Evolutionary conservation across 2,888 invertebrate species (phyloP), one percentile per base, ranked within the genome.

Genomic region (Nephrocerus scutellatus): DNA sequence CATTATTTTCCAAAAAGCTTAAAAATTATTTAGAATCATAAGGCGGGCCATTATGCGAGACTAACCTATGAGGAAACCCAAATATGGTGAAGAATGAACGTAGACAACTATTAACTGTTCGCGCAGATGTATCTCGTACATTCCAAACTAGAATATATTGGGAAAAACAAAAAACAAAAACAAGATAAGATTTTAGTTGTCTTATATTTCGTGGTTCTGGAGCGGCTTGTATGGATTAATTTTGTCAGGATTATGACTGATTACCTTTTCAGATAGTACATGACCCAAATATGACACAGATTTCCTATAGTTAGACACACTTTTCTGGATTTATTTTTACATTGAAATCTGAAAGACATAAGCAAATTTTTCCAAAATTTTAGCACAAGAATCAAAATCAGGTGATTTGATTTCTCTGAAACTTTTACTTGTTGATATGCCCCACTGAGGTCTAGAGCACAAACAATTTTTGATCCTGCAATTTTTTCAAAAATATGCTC

Each of bases 251-350:
- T 36, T 39, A 12, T 47, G 44, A 9, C 36, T 19, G 16, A 49
- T 44, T 26, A 23, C 38, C 7, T 37, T 24, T n/a, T n/a, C 20
- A 8, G 19, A 26, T 9, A 49, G 30, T 4, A 18, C 23, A 20
- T 49, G 46, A 6, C 47, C 49, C 22, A 49, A 39, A 39, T 43
- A 47, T 6, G 35, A 16, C 19, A 45, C 35, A 5, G 10, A 29
- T 32, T 22, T 6, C 25, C 32, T 24, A 15, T 47, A 39, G 36
- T 47, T n/a, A 48, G 25, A 36, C 31, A 41, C 45, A 47, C 41
- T 49, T 47, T 9, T 30, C 28, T n/a, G 37, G 19, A 25, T 47
- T 47, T 6, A 44, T 14, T 9, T 22, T 25, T 1, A 49, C 41
- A 16, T 48, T 43, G n/a, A 34, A 21, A 10, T 30, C 18, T 3